Evolutionary conservation across 2,797 vertebrate genomes (phyloP).

Genomic region (Silurus aristotelis): DNA sequence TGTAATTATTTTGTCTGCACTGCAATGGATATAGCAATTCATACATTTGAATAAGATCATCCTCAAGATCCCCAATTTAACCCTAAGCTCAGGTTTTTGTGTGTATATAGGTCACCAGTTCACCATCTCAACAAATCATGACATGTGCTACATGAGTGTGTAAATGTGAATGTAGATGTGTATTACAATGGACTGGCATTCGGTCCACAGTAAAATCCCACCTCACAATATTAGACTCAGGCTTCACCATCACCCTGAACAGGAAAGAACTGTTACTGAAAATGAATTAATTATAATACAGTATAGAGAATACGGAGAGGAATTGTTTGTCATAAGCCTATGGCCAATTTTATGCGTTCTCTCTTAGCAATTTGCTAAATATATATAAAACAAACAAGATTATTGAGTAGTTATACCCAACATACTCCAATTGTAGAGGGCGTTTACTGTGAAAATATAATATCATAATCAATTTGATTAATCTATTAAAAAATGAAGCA

Average conservation of each 20-base stretch:
- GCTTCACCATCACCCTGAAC: background rate
- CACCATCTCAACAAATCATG: background rate
- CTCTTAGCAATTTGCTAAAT: background rate
- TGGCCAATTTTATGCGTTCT: too few species aligned
- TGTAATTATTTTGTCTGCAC: background rate
- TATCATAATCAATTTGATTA: background rate
- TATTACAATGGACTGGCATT: background rate
- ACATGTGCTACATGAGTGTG: background rate
- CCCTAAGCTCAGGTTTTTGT: background rate
- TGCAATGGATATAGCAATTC: background rate
- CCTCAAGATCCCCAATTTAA: background rate
- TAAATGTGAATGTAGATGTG: background rate
- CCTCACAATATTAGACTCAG: background rate
- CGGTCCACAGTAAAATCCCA: background rate
- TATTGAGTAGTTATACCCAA: background rate
- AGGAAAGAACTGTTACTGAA: background rate
- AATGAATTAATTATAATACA: background rate
- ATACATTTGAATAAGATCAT: background rate
- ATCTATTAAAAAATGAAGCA: background rate
- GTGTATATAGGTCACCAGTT: background rate
- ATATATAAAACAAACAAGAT: conserved; percentile 1
- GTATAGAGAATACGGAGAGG: background rate
- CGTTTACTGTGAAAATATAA: background rate
- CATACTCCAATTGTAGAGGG: background rate
- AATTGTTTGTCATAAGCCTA: background rate